phyloP scores from a whole-genome alignment of 2,797 vertebrate genomes.

The Phrynocephalus vlangalii region DNA sequence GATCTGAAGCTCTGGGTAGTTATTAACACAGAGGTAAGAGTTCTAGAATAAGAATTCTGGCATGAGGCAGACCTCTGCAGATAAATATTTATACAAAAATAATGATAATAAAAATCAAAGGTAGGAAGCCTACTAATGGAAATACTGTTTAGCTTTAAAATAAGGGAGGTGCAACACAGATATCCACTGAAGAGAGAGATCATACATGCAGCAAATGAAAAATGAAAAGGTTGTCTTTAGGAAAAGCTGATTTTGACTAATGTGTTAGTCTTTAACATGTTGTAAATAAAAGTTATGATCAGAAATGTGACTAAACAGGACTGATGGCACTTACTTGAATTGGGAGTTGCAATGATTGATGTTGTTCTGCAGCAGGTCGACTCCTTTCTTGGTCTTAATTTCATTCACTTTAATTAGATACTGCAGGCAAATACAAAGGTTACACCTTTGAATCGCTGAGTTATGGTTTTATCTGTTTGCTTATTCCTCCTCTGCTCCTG shows the following conservation, averaged over 20 bases:
- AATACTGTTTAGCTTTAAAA: background rate
- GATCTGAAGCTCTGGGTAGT: too few species aligned
- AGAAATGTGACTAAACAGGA: background rate
- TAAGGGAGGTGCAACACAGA: background rate
- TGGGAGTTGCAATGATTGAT: slow-evolving; percentile 88
- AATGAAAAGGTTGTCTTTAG: background rate
- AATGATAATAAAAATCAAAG: background rate
- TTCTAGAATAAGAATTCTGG: too few species aligned
- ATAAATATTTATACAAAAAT: background rate
- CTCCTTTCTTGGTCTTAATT: slow-evolving; percentile 82
- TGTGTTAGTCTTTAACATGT: background rate
- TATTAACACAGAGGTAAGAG: too few species aligned
- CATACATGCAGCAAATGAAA: background rate
- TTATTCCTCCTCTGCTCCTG: background rate
- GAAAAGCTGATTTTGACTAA: too few species aligned
- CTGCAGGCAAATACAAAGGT: slow-evolving; percentile 60
- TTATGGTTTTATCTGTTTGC: slow-evolving; percentile 17
- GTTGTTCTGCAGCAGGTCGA: slow-evolving; percentile 87
- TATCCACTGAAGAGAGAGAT: background rate
- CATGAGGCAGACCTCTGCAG: too few species aligned
- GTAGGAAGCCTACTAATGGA: background rate
- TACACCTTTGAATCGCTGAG: background rate
- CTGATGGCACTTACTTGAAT: slow-evolving; percentile 79
- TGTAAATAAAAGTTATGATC: background rate
- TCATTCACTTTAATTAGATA: slow-evolving; percentile 84